A percentile compares a stretch with the other conserved stretches of the same genome.
phyloP scores from a whole-genome alignment of 2,797 vertebrate species.

The Cirrhinus mrigala region DNA sequence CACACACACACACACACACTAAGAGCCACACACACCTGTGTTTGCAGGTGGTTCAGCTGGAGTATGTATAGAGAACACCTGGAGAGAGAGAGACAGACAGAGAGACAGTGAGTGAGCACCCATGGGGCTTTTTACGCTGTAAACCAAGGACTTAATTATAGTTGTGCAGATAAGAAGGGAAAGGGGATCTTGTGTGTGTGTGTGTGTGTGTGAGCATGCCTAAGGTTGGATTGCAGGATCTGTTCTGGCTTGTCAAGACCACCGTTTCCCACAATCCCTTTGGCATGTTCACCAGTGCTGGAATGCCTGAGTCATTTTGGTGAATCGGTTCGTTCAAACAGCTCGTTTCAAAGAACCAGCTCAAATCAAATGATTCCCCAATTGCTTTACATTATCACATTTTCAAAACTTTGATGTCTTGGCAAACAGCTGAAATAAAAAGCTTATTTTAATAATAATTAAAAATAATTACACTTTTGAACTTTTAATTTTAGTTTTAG shows the following conservation, averaged over 20 bases:
- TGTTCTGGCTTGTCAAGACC: conserved; percentile 76
- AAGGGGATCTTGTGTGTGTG: conserved; percentile 40
- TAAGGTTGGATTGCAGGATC: conserved; percentile 69
- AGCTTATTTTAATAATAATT: neutral
- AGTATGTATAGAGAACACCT: conserved; percentile 83
- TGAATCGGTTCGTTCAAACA: neutral
- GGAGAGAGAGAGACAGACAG: conserved; percentile 64
- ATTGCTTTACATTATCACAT: neutral
- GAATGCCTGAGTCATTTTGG: conserved; percentile 13
- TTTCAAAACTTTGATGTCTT: neutral
- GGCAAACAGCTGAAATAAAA: neutral
- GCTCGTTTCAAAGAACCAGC: neutral
- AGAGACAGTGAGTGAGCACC: conserved; percentile 26
- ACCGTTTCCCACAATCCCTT: conserved; percentile 44
- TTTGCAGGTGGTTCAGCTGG: conserved; percentile 89
- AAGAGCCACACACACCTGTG: conserved; percentile 81
- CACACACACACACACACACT: conserved; percentile 38
- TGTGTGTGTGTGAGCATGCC: conserved; percentile 63
- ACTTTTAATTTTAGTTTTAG: neutral
- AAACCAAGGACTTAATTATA: conserved; percentile 48
- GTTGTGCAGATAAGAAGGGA: conserved; percentile 33
- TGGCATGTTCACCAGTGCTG: conserved; percentile 18
- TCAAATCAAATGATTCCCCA: neutral
- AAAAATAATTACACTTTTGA: neutral
- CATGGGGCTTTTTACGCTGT: conserved; percentile 42